Evolutionary conservation across 2,888 invertebrate species (phyloP).

Genomic region (Sturmia bella): DNA sequence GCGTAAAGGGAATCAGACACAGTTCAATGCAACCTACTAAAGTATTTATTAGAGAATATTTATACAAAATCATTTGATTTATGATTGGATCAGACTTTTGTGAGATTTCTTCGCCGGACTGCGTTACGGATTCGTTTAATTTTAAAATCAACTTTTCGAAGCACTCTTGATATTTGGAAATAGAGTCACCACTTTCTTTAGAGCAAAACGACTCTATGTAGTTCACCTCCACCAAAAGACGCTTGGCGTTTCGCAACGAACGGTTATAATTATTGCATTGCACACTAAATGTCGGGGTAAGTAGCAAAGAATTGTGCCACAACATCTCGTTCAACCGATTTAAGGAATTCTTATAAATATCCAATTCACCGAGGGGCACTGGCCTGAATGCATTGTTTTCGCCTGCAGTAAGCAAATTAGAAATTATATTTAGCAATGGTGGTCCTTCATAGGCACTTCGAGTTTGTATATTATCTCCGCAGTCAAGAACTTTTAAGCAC

Average conservation of each 20-base stretch:
- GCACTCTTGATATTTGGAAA: conserved; percentile 72
- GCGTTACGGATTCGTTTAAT: conserved; percentile 56
- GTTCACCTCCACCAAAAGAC: conserved; percentile 76
- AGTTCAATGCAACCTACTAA: conserved; percentile 83
- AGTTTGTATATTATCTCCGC: conserved; percentile 73
- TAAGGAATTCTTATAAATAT: conserved; percentile 76
- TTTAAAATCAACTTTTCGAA: conserved; percentile 73
- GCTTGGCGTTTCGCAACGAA: conserved; percentile 72
- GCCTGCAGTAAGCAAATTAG: conserved; percentile 74
- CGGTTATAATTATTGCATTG: conserved; percentile 68
- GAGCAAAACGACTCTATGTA: conserved; percentile 73
- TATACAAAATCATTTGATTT: conserved; percentile 67
- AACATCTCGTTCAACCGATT: conserved; percentile 82
- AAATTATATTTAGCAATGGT: conserved; percentile 73
- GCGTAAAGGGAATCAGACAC: conserved; percentile 85
- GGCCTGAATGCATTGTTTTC: conserved; percentile 76
- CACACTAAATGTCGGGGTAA: conserved; percentile 69
- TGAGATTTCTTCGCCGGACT: background rate
- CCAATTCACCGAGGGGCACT: conserved; percentile 77
- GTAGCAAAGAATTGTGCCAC: conserved; percentile 82
- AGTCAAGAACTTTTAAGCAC: conserved; percentile 59
- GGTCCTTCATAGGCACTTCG: conserved; percentile 77
- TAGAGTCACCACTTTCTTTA: conserved; percentile 70
- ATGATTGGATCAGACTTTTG: conserved; percentile 54
- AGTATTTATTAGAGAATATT: conserved; percentile 74